Conservation (phyloP, 2,888 invertebrate genomes). For the Uropetala carovei region DNA sequence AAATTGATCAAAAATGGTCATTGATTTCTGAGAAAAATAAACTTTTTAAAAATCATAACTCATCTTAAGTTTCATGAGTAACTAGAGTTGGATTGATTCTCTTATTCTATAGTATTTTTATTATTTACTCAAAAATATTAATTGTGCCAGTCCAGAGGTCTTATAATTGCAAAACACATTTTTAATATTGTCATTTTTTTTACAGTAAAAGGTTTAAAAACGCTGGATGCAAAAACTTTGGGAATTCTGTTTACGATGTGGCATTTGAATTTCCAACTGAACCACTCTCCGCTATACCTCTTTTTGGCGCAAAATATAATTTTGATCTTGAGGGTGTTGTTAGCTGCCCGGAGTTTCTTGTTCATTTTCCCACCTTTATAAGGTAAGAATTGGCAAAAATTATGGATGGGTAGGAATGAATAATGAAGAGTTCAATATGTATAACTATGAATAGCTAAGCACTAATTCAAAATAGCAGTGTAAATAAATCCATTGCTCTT, state of each 20-base stretch:
- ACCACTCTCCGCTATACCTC: constrained; percentile 76
- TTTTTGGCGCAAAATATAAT: constrained; percentile 97
- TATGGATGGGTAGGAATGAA: too few relatives aligned
- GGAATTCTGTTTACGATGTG: constrained; percentile 88
- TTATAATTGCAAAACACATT: not conserved
- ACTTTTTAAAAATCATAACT: too few relatives aligned
- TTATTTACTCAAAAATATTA: not conserved
- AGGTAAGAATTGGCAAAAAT: constrained; percentile 72
- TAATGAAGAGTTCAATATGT: not conserved
- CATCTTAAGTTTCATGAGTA: too few relatives aligned
- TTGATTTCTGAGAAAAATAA: too few relatives aligned
- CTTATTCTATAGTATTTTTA: not conserved
- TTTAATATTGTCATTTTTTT: constrained; percentile 35
- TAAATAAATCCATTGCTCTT: not conserved
- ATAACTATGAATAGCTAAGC: not conserved
- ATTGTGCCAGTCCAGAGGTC: not conserved
- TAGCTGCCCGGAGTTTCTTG: constrained; percentile 98
- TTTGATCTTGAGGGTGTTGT: constrained; percentile 97
- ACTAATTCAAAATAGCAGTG: not conserved
- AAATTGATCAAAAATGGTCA: too few relatives aligned
- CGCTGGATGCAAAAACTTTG: constrained; percentile 80
- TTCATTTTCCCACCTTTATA: constrained; percentile 91
- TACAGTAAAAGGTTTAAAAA: constrained; percentile 79
- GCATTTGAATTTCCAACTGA: constrained; percentile 82
- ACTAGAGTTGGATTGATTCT: too few relatives aligned